Conservation (phyloP, 2,888 invertebrate species). For the Lithosia quadra region DNA sequence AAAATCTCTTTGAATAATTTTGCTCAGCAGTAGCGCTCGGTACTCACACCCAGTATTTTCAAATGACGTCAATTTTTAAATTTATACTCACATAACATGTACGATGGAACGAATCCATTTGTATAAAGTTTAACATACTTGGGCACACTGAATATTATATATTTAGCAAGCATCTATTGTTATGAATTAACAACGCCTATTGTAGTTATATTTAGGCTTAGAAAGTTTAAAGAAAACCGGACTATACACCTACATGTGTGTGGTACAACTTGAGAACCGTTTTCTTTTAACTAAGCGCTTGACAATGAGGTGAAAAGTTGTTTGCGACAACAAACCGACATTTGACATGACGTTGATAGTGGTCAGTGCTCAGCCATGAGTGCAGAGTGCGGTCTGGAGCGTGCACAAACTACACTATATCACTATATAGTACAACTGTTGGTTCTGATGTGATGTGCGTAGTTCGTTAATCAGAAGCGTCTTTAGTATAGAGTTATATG, state of each 20-base stretch:
- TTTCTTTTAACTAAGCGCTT: slow-evolving; percentile 13
- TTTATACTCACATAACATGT: neutral
- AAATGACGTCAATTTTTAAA: neutral
- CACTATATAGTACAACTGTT: neutral
- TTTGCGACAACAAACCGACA: slow-evolving; percentile 22
- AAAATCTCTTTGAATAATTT: no score
- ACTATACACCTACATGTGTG: neutral
- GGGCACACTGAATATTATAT: neutral
- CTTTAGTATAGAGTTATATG: neutral
- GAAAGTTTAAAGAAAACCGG: neutral
- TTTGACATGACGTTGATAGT: no score
- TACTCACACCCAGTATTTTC: neutral
- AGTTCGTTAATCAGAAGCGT: neutral
- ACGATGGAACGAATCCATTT: neutral
- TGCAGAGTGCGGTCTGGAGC: neutral
- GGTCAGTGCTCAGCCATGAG: neutral
- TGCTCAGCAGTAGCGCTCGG: neutral
- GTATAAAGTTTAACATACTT: slow-evolving; percentile 2
- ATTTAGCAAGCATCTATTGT: slow-evolving; percentile 1
- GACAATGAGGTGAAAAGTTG: slow-evolving; percentile 28
- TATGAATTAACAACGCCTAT: neutral
- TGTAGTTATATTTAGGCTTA: slow-evolving; percentile 3
- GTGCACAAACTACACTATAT: neutral
- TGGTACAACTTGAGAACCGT: neutral
- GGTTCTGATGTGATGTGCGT: no score